Percentiles rank a stretch among this genome's conserved stretches.
Conservation (phyloP, 2,113 vertebrate genomes). For the Pachyramphus minor region DNA sequence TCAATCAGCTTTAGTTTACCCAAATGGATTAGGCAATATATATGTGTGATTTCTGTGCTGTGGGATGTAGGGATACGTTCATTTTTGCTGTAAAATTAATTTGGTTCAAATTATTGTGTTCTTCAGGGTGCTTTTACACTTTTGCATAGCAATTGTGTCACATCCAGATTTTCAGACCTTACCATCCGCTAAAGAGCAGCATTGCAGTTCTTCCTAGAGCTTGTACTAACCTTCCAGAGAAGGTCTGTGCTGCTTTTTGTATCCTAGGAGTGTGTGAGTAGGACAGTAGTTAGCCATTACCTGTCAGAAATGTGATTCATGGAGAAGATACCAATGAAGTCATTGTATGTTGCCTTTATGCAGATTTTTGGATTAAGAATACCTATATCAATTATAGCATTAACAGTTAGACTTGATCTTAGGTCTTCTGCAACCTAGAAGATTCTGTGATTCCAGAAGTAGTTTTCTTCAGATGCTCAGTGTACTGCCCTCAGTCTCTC, state of each 20-base stretch:
- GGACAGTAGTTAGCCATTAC: neutral
- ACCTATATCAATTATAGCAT: neutral
- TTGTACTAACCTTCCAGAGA: neutral
- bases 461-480: neutral
- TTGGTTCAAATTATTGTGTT: neutral
- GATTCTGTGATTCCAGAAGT: neutral
- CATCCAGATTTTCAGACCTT: neutral
- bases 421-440: neutral
- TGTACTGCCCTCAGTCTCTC: neutral
- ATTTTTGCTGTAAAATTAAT: neutral
- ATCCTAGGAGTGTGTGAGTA: neutral
- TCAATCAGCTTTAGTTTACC: neutral
- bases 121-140: neutral
- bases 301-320: neutral
- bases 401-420: neutral
- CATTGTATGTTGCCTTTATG: neutral
- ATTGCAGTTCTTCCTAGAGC: neutral
- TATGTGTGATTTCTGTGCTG: neutral
- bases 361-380: neutral
- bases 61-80: neutral
- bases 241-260: neutral
- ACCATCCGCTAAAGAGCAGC: neutral
- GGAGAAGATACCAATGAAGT: neutral
- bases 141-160: neutral
- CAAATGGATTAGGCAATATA: neutral